Evolutionary conservation across 2,113 vertebrate genomes (phyloP), one percentile per base, ranked within the genome.

Genomic region (Pyrgilauda ruficollis): DNA sequence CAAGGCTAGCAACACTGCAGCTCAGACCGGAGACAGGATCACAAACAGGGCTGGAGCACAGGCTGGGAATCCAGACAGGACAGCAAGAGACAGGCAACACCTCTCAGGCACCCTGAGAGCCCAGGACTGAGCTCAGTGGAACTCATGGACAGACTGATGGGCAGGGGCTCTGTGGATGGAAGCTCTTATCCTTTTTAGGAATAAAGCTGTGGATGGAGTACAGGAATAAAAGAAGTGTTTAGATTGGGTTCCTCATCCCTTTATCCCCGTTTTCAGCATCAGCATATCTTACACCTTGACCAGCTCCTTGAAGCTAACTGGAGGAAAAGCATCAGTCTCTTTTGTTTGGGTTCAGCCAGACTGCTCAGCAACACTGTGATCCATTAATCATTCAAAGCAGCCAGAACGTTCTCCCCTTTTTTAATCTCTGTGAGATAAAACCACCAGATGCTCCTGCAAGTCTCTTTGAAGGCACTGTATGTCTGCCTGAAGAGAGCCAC

Each of bases 331-430:
- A 78, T 44, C 7, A 6, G 3, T 20, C 28, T 27, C 16, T 70
- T 88, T 90, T 93, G 64, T 95, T 93, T 92, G 83, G 68, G 80
- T 92, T 96, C 88, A 88, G 75, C 35, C 49, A 87, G 64, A 70
- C 43, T 63, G 61, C 43, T 61, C 37, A 55, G 73, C 35, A 55
- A 17, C 20, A 27, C 56, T 63, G 3, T 41, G 52, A 28, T 50
- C 41, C 14, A 23, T 24, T 58, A 85, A 66, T 63, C 50, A 69
- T 55, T 93, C 35, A 70, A 78, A 90, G 47, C 21, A 86, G 76
- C 31, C 90, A 90, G 59, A 84, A 56, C 28, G 62, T 95, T 82
- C 49, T 89, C 26, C 14, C 14, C 19, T 62, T 43, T 66, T 28
- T 14, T 31, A 66, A 68, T 33, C 37, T 82, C 58, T 50, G 19